phyloP scores from a whole-genome alignment of 2,888 invertebrate genomes.

The Odontocerum albicorne region DNA sequence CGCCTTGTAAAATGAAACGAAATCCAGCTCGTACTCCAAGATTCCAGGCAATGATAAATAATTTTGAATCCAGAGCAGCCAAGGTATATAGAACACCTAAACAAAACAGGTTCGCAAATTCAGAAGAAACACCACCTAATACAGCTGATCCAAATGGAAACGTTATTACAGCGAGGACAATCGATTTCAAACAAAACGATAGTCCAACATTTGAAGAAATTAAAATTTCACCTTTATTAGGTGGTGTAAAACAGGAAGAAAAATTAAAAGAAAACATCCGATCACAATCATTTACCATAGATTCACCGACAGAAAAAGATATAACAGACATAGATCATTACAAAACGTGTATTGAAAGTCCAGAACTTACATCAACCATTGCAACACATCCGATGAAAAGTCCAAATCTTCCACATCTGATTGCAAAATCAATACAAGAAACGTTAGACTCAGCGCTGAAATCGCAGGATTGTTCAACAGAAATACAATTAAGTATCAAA shows the following conservation, averaged over 20 bases:
- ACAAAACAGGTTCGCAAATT: conserved; percentile 38
- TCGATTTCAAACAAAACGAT: conserved; percentile 49
- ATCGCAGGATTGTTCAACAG: conserved; percentile 27
- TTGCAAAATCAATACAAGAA: conserved; percentile 31
- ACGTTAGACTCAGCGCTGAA: conserved; percentile 27
- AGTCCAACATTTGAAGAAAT: conserved; percentile 26
- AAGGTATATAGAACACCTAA: conserved; percentile 26
- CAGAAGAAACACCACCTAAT: conserved; percentile 50
- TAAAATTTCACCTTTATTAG: conserved; percentile 16
- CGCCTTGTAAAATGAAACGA: conserved; percentile 43
- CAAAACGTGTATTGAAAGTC: conserved; percentile 27
- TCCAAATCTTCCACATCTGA: conserved; percentile 27
- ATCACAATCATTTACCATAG: conserved; percentile 8
- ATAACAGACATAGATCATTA: conserved; percentile 25
- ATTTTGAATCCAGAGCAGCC: conserved; percentile 30
- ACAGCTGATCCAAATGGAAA: conserved; percentile 45
- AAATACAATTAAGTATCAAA: conserved; percentile 33
- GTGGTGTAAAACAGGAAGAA: conserved; percentile 5
- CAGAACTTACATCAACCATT: neutral
- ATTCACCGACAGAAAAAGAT: conserved; percentile 22
- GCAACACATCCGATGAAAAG: conserved; percentile 1
- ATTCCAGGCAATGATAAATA: conserved; percentile 35
- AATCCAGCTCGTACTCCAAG: conserved; percentile 22
- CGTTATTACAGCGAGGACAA: conserved; percentile 49
- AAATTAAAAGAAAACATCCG: neutral